These are phyloP conservation scores for Aphis gossypii DNA, from an alignment of 1,140 invertebrate genomes.

Conservation along the genomic window DNA sequence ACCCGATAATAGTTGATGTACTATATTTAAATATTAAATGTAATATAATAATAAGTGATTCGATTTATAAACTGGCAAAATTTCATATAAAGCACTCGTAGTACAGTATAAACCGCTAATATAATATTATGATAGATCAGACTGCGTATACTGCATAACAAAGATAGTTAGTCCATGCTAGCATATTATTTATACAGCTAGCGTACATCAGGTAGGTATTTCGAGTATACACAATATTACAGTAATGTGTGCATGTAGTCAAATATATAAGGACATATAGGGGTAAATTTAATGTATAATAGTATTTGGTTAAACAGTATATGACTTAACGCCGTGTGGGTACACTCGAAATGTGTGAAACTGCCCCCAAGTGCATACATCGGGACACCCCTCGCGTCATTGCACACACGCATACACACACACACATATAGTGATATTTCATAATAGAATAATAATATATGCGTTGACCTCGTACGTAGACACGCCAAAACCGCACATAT, in stretches of 20 bases:
- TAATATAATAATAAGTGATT: no score
- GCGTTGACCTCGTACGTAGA: background rate
- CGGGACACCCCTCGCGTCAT: slow-evolving; percentile 7
- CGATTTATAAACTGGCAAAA: no score
- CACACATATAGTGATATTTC: background rate
- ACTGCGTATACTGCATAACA: background rate
- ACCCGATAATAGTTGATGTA: no score
- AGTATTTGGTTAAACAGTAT: background rate
- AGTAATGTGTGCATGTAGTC: background rate
- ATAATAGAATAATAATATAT: slow-evolving; percentile 27
- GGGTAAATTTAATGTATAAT: background rate
- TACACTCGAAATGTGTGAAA: slow-evolving; percentile 17
- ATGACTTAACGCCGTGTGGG: background rate
- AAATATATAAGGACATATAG: background rate
- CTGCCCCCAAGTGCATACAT: background rate
- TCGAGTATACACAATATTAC: no score
- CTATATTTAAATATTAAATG: no score
- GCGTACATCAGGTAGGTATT: no score
- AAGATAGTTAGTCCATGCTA: background rate
- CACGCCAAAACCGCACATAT: background rate
- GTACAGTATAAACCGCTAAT: background rate
- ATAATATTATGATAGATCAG: background rate
- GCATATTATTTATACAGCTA: background rate
- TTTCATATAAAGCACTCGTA: no score
- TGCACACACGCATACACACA: background rate